These are phyloP conservation scores for Zelleria hepariella DNA, from an alignment of 2,888 invertebrate genomes.

Conservation along the genomic window DNA sequence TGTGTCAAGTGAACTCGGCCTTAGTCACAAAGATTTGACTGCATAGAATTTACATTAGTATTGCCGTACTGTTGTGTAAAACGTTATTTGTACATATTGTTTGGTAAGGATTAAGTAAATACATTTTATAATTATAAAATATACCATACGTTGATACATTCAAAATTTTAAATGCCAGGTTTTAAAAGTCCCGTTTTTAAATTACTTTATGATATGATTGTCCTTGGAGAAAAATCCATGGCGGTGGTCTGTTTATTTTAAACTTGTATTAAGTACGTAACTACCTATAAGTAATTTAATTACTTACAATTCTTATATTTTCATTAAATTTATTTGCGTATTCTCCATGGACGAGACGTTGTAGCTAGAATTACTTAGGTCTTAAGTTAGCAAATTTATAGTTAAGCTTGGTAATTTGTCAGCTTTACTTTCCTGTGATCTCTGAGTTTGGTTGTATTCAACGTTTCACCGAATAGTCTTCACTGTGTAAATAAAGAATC, in stretches of 20 bases:
- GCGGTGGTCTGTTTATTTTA: background rate
- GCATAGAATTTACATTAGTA: conserved; percentile 48
- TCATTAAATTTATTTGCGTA: background rate
- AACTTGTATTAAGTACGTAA: background rate
- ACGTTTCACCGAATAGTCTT: conserved; percentile 39
- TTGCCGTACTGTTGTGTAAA: conserved; percentile 21
- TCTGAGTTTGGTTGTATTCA: conserved; percentile 51
- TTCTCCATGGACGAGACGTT: conserved; percentile 19
- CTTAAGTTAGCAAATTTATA: conserved; percentile 27
- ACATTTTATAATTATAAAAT: conserved; percentile 7
- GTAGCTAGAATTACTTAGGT: conserved; percentile 13
- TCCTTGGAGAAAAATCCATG: conserved; percentile 15
- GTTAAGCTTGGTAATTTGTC: conserved; percentile 43
- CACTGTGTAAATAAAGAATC: conserved; percentile 68
- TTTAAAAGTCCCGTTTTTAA: conserved; percentile 7
- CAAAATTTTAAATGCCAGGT: conserved; percentile 10
- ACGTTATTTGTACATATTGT: conserved; percentile 14
- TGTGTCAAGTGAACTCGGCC: background rate
- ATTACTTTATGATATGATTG: conserved; percentile 24
- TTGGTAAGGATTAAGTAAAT: conserved; percentile 8
- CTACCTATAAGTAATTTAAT: background rate
- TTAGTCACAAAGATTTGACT: conserved; percentile 55
- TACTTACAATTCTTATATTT: background rate
- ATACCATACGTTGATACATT: conserved; percentile 12
- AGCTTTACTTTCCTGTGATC: conserved; percentile 55